These are phyloP conservation scores for Caligus rogercresseyi DNA, from an alignment of 1,140 invertebrate species.

Conservation along the genomic window DNA sequence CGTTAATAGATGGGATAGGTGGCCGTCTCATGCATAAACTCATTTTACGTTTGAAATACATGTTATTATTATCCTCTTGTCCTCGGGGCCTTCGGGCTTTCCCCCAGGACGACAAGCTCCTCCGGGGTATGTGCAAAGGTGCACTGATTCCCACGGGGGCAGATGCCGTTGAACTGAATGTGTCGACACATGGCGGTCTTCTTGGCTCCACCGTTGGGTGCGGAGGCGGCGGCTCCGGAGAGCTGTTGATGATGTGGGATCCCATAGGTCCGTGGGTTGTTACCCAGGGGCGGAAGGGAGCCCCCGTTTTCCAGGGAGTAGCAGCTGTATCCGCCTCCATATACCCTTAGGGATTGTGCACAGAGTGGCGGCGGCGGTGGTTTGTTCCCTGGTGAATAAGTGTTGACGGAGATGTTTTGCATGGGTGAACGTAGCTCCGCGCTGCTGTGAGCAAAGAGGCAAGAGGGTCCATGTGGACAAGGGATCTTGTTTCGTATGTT, in stretches of 20 bases:
- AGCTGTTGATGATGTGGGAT: no score
- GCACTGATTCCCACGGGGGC: not conserved
- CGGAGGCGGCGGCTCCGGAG: no score
- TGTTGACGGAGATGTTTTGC: not conserved
- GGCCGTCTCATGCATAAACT: no score
- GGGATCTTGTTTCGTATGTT: not conserved
- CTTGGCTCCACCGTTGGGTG: not conserved
- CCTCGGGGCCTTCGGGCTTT: not conserved
- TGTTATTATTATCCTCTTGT: no score
- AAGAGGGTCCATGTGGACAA: slow-evolving; percentile 17
- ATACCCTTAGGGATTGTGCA: not conserved
- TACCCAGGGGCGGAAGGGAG: not conserved
- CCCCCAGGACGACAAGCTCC: no score
- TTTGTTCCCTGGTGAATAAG: not conserved
- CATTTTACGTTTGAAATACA: not conserved
- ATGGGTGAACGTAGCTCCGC: slow-evolving; percentile 4
- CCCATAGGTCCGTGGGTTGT: not conserved
- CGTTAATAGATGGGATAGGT: no score
- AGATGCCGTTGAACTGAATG: not conserved
- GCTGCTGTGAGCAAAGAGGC: not conserved
- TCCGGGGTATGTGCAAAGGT: slow-evolving; percentile 1
- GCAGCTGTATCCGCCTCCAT: not conserved
- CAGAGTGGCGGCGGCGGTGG: no score
- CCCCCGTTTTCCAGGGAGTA: not conserved
- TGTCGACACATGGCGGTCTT: slow-evolving; percentile 3